phyloP scores from a whole-genome alignment of 2,888 invertebrate genomes.

The Phyllotreta cruciferae region DNA sequence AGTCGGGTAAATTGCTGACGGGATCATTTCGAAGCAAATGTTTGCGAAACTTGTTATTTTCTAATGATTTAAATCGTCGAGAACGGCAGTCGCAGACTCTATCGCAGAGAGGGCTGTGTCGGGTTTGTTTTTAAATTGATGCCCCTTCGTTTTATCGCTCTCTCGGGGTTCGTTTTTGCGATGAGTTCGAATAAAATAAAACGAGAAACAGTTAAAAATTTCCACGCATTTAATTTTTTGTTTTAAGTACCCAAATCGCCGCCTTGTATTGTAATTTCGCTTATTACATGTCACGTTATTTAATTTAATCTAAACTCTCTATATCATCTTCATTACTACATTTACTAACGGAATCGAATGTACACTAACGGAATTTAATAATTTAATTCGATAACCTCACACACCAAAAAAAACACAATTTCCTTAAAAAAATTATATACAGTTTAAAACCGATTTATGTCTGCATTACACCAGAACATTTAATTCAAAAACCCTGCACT shows the following conservation, averaged over 20 bases:
- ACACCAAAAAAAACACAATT: too few relatives aligned
- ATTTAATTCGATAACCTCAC: constrained; percentile 1
- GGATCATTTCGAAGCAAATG: constrained; percentile 27
- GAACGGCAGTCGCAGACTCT: constrained; percentile 12
- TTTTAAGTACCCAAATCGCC: neutral
- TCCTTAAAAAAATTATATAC: too few relatives aligned
- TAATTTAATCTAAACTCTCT: constrained; percentile 7
- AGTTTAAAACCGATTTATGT: too few relatives aligned
- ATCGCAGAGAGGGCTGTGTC: constrained; percentile 5
- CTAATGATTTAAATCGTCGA: constrained; percentile 26
- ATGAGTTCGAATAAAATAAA: neutral
- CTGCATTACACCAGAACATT: too few relatives aligned
- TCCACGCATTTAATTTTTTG: neutral
- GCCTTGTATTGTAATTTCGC: neutral
- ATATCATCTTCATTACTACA: constrained; percentile 6
- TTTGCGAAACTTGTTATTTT: constrained; percentile 30
- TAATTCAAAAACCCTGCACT: too few relatives aligned
- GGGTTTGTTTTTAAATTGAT: constrained; percentile 8
- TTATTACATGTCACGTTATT: neutral
- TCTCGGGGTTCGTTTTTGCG: constrained; percentile 1
- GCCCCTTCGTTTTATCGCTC: constrained; percentile 1
- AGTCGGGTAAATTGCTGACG: constrained; percentile 17
- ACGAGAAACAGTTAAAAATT: neutral
- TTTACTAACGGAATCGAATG: constrained; percentile 10
- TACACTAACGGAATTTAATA: constrained; percentile 12